These are phyloP conservation scores for Hypomecis punctinalis DNA, from an alignment of 2,888 invertebrate genomes.

Conservation along the genomic window DNA sequence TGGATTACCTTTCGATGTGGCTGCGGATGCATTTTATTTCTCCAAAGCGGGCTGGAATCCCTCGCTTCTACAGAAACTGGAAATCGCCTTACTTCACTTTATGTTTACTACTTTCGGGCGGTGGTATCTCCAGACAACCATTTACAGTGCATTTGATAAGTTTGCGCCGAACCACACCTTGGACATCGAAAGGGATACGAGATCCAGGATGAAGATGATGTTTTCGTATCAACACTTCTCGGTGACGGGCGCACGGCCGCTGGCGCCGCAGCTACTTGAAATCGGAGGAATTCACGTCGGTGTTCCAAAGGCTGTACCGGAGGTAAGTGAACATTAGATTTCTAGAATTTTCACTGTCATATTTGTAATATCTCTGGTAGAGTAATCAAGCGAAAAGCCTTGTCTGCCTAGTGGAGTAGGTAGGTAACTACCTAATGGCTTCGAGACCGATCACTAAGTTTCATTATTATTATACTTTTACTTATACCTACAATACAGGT, in stretches of 20 bases:
- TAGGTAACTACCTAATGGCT: no score
- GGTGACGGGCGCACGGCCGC: slow-evolving; percentile 80
- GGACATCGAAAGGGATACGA: slow-evolving; percentile 74
- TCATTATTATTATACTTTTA: no score
- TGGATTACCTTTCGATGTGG: slow-evolving; percentile 77
- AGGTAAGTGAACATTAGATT: slow-evolving; percentile 47
- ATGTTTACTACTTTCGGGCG: slow-evolving; percentile 51
- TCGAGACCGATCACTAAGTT: no score
- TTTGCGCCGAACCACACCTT: slow-evolving; percentile 73
- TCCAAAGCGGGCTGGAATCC: slow-evolving; percentile 63
- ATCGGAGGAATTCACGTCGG: slow-evolving; percentile 84
- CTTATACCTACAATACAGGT: neutral
- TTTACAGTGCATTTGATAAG: slow-evolving; percentile 64
- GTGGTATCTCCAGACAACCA: slow-evolving; percentile 60
- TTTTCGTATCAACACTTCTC: slow-evolving; percentile 86
- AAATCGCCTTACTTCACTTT: slow-evolving; percentile 54
- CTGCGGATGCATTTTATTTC: slow-evolving; percentile 78
- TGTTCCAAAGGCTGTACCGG: slow-evolving; percentile 55
- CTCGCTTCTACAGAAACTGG: slow-evolving; percentile 56
- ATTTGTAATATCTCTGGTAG: no score
- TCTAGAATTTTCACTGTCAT: no score
- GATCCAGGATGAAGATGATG: slow-evolving; percentile 78
- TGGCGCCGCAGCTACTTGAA: slow-evolving; percentile 84
- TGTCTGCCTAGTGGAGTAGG: no score
- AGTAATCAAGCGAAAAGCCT: no score